These are phyloP conservation scores for Akabosia matsudoensis DNA, from an alignment of 1,140 invertebrate species.

Conservation along the genomic window DNA sequence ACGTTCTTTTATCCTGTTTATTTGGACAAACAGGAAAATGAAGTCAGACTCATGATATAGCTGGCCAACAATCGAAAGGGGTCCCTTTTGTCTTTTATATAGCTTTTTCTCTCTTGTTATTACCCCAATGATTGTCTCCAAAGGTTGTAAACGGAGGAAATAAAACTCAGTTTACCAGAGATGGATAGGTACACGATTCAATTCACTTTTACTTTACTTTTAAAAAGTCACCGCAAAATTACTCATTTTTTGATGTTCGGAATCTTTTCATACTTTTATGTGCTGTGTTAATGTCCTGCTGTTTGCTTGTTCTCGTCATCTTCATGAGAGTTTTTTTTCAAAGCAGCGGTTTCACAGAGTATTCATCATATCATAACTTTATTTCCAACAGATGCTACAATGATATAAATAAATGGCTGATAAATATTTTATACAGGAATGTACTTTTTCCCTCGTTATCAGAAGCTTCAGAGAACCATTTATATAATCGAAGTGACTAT, in stretches of 20 bases:
- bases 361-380: not conserved
- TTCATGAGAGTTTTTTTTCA: not conserved
- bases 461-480: too few relatives aligned
- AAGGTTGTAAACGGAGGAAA: conserved; percentile 22
- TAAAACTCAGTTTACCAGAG: too few relatives aligned
- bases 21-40: not conserved
- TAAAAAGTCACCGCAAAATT: not conserved
- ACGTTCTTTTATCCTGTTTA: not conserved
- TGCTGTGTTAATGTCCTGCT: not conserved
- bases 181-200: not conserved
- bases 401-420: not conserved
- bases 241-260: not conserved
- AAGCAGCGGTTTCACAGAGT: not conserved
- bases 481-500: not conserved
- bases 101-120: conserved; percentile 19
- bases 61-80: not conserved
- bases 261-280: not conserved
- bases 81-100: not conserved
- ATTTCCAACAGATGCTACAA: not conserved
- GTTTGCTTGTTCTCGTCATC: not conserved
- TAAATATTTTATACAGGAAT: not conserved
- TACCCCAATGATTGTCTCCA: not conserved
- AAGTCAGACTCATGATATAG: not conserved
- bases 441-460: not conserved
- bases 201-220: not conserved